Evolutionary conservation across 2,888 invertebrate genomes (phyloP), one percentile per base, ranked within the genome.

Genomic region (Ormyrus thymus): DNA sequence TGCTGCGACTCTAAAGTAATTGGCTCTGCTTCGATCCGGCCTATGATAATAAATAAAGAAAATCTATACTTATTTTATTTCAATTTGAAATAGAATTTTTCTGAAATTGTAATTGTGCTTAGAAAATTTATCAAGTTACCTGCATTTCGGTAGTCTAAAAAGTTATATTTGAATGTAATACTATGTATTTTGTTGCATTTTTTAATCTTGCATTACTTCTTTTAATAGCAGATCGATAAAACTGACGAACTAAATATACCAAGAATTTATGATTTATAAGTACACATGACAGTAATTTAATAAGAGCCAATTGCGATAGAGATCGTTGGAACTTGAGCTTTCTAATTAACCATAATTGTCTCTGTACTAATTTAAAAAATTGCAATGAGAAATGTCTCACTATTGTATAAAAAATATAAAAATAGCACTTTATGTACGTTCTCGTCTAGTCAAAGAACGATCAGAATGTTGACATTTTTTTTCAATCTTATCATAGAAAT

Each of bases 401-500:
- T 29, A n/a, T 55, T 58, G 48, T 70, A n/a, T 59, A 50, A 43
- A 59, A 58, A 50, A 5, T 5, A 58, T 46, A n/a, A 48, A 64
- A 51, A 55, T 53, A 50, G 50, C 15, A 68, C 45, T 15, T 50
- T 68, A 55, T 43, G 13, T 59, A 58, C 64, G 51, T 9, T 43
- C 7, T 76, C 58, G 50, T 70, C 70, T 76, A 76, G 76, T 76
- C 70, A 64, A 48, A 61, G 29, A 70, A 58, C 7, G 11, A 10
- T 43, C 43, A 58, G 7, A 51, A 55, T 15, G 46, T 68, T n/a
- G 46, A 71, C 8, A 11, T 59, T 6, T 11, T 29, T 29, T 45
- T 61, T 15, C 45, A 7, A 13, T 70, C 43, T 56, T 13, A 55
- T 43, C 56, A 13, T 15, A 15, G 58, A n/a, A 10, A 69, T 48